phyloP scores from a whole-genome alignment of 2,888 invertebrate species.

The Autographa pulchrina region DNA sequence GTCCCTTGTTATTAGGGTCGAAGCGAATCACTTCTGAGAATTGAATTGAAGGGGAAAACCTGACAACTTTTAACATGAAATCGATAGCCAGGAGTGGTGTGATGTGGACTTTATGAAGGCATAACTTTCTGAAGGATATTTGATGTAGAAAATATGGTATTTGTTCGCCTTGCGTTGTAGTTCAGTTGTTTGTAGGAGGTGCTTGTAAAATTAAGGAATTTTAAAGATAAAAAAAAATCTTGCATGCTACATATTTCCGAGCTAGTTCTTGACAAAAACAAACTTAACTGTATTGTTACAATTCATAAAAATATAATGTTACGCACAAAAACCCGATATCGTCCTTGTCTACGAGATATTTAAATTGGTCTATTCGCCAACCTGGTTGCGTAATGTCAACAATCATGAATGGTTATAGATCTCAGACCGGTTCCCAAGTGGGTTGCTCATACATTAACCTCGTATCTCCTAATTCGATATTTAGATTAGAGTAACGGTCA shows the following conservation, averaged over 20 bases:
- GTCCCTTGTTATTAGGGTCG: slow-evolving; percentile 4
- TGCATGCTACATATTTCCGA: no score
- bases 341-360: slow-evolving; percentile 70
- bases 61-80: background rate
- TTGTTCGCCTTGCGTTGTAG: no score
- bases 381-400: slow-evolving; percentile 61
- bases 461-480: slow-evolving; percentile 32
- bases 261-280: no score
- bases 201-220: no score
- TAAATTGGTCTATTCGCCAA: slow-evolving; percentile 49
- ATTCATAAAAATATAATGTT: background rate
- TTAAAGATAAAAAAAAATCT: no score
- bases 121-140: no score
- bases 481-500: slow-evolving; percentile 34
- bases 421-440: slow-evolving; percentile 56
- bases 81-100: background rate
- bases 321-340: slow-evolving; percentile 22
- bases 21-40: background rate
- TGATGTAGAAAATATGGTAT: no score
- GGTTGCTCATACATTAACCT: slow-evolving; percentile 46
- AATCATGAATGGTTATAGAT: slow-evolving; percentile 59
- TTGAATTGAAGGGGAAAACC: background rate
- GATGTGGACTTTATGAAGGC: background rate
- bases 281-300: background rate
- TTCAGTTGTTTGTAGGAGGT: no score